Evolutionary conservation across 2,888 invertebrate genomes (phyloP).

Genomic region (Drosophila eohydei): DNA sequence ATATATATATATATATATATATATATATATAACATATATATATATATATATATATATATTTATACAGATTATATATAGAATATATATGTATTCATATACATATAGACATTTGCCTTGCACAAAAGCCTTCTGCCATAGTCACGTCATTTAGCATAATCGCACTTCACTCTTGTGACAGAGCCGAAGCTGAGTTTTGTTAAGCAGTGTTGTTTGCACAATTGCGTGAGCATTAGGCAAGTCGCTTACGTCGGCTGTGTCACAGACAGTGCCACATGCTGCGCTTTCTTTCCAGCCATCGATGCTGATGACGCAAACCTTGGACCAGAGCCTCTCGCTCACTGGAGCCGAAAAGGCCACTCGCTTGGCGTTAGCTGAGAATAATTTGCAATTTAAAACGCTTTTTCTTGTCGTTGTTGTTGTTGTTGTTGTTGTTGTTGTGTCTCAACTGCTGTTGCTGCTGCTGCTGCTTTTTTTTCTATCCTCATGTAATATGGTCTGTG

Average conservation of each 20-base stretch:
- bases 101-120: too few relatives aligned
- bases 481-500: constrained; percentile 9
- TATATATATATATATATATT: too few relatives aligned
- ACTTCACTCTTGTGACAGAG: not conserved
- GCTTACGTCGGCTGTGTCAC: not conserved
- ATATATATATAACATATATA: too few relatives aligned
- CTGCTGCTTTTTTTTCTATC: constrained; percentile 13
- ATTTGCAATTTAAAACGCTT: constrained; percentile 66
- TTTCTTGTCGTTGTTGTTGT: not conserved
- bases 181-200: not conserved
- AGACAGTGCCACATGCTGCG: constrained; percentile 29
- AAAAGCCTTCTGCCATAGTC: not conserved
- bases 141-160: not conserved
- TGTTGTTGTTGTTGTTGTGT: constrained; percentile 7
- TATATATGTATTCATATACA: too few relatives aligned
- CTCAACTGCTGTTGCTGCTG: not conserved
- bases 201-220: constrained; percentile 6
- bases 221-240: not conserved
- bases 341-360: constrained; percentile 14
- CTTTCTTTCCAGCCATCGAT: constrained; percentile 6
- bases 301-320: constrained; percentile 23
- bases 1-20: too few relatives aligned
- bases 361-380: constrained; percentile 49
- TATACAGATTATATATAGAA: too few relatives aligned
- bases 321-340: constrained; percentile 29